Evolutionary conservation across 1,140 invertebrate species (phyloP).

Genomic region (Drosophila sproati): DNA sequence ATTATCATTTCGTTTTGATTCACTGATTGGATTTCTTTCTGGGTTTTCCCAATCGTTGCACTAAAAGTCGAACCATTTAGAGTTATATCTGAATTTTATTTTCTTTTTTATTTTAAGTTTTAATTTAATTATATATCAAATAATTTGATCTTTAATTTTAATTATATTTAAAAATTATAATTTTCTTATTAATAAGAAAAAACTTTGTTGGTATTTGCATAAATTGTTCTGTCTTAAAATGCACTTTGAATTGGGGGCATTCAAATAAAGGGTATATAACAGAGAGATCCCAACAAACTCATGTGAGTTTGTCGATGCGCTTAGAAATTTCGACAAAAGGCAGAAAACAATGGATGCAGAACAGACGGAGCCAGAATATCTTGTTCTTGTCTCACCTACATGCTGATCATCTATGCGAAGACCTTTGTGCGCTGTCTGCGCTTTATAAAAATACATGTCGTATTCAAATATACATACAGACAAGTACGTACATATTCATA

Average conservation of each 20-base stretch:
- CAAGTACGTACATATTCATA: conserved; percentile 24
- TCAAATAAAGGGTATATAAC: conserved; percentile 22
- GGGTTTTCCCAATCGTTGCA: too few species aligned
- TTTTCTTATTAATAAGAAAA: too few species aligned
- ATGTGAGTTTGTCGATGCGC: conserved; percentile 42
- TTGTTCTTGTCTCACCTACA: conserved; percentile 76
- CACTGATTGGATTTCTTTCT: too few species aligned
- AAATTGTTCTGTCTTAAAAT: neutral
- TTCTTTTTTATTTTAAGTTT: too few species aligned
- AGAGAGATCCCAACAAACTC: conserved; percentile 15
- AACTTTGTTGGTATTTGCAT: neutral
- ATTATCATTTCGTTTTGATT: too few species aligned
- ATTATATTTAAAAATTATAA: too few species aligned
- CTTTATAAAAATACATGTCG: conserved; percentile 75
- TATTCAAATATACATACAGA: conserved; percentile 39
- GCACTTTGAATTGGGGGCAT: neutral
- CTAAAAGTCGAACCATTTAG: too few species aligned
- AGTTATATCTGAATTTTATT: too few species aligned
- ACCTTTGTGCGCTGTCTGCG: conserved; percentile 68
- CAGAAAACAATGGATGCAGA: conserved; percentile 56
- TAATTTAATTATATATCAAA: too few species aligned
- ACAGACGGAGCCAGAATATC: conserved; percentile 56
- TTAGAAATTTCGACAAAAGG: conserved; percentile 14
- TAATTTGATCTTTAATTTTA: too few species aligned
- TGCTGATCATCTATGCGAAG: conserved; percentile 69